Conservation (phyloP, 2,797 vertebrate genomes). For the Neosilurus mollespiculum region DNA sequence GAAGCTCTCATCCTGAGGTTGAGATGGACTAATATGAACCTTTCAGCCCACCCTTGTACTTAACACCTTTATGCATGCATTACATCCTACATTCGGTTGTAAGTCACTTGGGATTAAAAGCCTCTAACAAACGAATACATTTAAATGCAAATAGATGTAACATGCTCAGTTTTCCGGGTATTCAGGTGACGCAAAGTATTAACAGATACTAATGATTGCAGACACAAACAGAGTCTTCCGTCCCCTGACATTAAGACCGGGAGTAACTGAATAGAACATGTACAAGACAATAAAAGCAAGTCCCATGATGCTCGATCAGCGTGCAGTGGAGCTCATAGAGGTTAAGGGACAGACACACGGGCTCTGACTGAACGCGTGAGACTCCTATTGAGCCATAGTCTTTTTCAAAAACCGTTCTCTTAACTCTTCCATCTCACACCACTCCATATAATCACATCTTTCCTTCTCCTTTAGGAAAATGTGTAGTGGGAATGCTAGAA, state of each 20-base stretch:
- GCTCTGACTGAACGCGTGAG: not conserved
- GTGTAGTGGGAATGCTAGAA: not conserved
- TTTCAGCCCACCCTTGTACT: no score
- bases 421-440: not conserved
- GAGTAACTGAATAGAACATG: not conserved
- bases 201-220: not conserved
- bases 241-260: not conserved
- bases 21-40: no score
- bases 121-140: not conserved
- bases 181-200: constrained; percentile 3
- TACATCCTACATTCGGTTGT: not conserved
- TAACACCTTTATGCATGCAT: not conserved
- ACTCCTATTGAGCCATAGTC: not conserved
- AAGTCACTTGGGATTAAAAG: constrained; percentile 6
- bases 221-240: not conserved
- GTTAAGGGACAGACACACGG: not conserved
- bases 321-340: not conserved
- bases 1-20: not conserved
- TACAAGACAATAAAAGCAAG: constrained; percentile 21
- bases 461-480: not conserved
- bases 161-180: not conserved
- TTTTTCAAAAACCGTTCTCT: not conserved
- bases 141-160: not conserved
- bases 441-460: not conserved
- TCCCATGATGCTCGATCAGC: not conserved